Evolutionary conservation across 2,888 invertebrate genomes (phyloP).

Genomic region (Hydropsyche betteni): DNA sequence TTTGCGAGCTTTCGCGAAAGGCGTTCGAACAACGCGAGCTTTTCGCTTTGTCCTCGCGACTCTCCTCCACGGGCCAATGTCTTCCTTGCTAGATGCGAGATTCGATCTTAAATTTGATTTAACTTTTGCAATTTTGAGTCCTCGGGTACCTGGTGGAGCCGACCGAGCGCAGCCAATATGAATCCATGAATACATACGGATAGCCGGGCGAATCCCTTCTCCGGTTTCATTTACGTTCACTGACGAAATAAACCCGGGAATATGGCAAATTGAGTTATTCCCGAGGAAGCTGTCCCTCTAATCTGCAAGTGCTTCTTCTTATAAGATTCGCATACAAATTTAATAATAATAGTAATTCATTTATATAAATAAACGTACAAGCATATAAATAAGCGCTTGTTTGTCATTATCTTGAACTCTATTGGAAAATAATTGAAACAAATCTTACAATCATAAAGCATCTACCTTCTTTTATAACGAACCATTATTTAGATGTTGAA

Average conservation of each 20-base stretch:
- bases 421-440: too few species aligned
- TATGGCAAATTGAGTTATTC: constrained; percentile 25
- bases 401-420: too few species aligned
- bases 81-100: constrained; percentile 7
- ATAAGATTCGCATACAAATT: constrained; percentile 12
- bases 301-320: neutral
- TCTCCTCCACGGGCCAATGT: neutral
- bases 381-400: too few species aligned
- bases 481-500: too few species aligned
- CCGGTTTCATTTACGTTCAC: constrained; percentile 22
- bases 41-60: neutral
- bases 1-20: neutral
- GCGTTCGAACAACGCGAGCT: neutral
- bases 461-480: too few species aligned
- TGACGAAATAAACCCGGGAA: constrained; percentile 7
- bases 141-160: constrained; percentile 5
- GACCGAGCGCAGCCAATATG: constrained; percentile 33
- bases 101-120: constrained; percentile 47
- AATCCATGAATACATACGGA: constrained; percentile 39
- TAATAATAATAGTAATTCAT: too few species aligned
- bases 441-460: too few species aligned
- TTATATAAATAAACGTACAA: too few species aligned
- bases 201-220: neutral
- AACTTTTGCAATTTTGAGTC: constrained; percentile 47
- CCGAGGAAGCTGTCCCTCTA: neutral